Percentiles rank a stretch among this genome's conserved stretches.
Conservation (phyloP, 2,888 invertebrate genomes). For the Cryptosula pallasiana region DNA sequence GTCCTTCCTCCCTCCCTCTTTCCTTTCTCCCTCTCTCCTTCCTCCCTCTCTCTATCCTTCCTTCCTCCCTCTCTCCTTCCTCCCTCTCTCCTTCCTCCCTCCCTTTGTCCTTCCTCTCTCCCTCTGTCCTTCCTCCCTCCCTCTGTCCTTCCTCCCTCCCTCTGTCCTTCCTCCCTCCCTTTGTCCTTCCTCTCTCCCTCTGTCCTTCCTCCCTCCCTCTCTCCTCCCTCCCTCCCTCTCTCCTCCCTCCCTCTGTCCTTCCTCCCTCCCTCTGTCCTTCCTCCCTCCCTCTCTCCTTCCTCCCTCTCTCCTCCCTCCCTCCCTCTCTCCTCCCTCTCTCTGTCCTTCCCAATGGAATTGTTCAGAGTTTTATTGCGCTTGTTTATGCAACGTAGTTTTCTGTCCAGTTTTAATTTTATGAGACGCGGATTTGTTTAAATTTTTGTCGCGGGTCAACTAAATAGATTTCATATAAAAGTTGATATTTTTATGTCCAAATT, state of each 20-base stretch:
- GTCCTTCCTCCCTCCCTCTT: conserved; percentile 65
- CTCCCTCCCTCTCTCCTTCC: conserved; percentile 10
- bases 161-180: neutral
- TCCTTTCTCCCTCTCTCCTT: neutral
- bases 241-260: neutral
- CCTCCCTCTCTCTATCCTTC: no score
- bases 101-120: no score
- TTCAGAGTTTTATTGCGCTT: neutral
- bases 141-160: neutral
- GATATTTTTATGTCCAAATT: no score
- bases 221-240: no score
- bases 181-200: no score
- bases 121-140: no score
- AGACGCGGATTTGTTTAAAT: neutral
- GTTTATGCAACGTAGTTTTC: neutral
- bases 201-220: neutral
- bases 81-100: conserved; percentile 4
- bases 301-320: conserved; percentile 10
- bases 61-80: neutral
- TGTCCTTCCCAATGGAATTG: neutral
- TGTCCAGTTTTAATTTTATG: neutral
- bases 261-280: no score
- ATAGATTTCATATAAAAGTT: no score
- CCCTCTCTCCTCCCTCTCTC: neutral
- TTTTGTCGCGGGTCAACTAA: no score